Conservation (phyloP, 2,113 vertebrate species). For the Nothoprocta perdicaria region DNA sequence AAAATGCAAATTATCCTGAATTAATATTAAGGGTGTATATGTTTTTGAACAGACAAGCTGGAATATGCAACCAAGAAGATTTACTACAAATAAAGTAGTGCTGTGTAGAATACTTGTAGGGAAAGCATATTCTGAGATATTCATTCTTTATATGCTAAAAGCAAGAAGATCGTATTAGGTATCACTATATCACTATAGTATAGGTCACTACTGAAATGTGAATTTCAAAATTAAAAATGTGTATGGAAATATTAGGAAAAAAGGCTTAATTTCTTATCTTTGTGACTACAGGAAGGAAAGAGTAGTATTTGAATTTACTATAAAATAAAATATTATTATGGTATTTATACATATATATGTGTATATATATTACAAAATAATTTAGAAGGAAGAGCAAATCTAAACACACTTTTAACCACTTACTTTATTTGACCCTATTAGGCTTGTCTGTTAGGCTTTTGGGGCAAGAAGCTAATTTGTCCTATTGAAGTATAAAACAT, state of each 20-base stretch:
- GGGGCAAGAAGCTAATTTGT: background rate
- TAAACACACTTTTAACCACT: background rate
- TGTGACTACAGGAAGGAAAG: background rate
- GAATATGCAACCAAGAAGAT: background rate
- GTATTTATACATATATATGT: background rate
- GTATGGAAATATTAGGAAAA: background rate
- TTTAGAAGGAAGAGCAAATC: background rate
- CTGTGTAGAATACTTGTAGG: background rate
- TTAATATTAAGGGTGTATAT: background rate
- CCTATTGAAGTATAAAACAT: background rate
- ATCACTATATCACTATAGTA: background rate
- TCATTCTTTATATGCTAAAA: background rate
- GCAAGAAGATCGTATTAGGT: background rate
- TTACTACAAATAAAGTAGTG: background rate
- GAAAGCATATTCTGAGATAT: background rate
- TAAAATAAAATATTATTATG: background rate
- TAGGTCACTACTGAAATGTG: background rate
- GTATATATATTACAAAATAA: background rate
- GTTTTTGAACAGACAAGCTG: background rate
- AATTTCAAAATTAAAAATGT: background rate
- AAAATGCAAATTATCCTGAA: background rate
- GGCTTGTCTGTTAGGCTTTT: background rate
- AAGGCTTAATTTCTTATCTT: background rate
- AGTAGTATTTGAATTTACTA: background rate
- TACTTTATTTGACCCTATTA: background rate